These are phyloP conservation scores for Echinops telfairi DNA, from an alignment of 2,113 vertebrate species.

Conservation along the genomic window DNA sequence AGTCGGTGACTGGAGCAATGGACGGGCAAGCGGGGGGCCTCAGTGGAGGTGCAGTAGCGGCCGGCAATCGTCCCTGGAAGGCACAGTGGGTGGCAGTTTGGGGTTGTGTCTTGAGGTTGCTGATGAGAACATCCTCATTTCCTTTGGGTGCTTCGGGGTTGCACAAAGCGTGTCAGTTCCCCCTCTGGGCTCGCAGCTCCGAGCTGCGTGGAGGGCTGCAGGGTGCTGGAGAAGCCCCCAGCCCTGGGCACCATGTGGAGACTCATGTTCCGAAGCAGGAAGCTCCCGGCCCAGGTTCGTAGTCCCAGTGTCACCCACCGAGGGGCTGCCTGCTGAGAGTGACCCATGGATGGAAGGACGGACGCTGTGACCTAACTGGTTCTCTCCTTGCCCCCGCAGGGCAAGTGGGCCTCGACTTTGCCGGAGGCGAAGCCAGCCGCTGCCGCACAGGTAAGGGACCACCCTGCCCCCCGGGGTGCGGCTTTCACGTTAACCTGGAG, in stretches of 20 bases:
- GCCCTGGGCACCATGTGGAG: conserved; percentile 54
- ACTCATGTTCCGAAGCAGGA: conserved; percentile 68
- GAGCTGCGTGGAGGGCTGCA: background rate
- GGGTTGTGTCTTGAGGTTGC: conserved; percentile 64
- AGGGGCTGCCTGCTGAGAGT: rapidly evolving
- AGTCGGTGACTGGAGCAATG: too few relatives aligned
- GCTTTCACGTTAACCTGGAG: too few relatives aligned
- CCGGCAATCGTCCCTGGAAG: background rate
- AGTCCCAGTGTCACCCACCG: rapidly evolving
- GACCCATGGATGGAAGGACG: too few relatives aligned
- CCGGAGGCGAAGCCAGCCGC: background rate
- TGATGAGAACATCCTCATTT: conserved; percentile 56
- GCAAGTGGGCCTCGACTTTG: background rate
- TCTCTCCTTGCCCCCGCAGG: conserved; percentile 32
- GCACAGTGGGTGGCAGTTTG: background rate
- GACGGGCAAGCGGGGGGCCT: too few relatives aligned
- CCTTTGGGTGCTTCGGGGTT: conserved; percentile 58
- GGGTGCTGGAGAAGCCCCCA: background rate
- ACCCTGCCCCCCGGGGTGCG: too few relatives aligned
- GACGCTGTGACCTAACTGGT: background rate
- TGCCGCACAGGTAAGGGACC: conserved; percentile 6
- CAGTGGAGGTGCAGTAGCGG: too few relatives aligned
- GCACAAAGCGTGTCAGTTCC: conserved; percentile 59
- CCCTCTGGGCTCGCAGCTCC: background rate
- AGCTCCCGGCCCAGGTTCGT: background rate